Percentiles rank a stretch among this genome's conserved stretches.
phyloP scores from a whole-genome alignment of 30 jellyfish, hydroid and myxozoan genomes.

The Aurelia aurita region DNA sequence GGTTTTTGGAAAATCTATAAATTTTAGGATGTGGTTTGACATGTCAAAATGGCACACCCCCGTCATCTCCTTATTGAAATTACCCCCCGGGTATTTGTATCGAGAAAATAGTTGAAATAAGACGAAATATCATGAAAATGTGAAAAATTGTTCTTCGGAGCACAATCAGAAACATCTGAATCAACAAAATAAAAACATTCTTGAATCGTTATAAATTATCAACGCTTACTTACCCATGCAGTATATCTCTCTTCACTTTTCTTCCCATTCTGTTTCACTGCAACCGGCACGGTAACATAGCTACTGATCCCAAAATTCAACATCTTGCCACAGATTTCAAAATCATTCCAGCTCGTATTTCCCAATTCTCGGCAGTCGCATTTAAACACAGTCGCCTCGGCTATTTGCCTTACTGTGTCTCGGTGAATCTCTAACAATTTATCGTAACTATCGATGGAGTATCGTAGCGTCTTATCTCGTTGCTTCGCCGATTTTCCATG shows the following conservation, averaged over 20 bases:
- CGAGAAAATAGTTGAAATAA: no score
- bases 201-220: not conserved
- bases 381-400: conserved; percentile 71
- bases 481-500: conserved; percentile 32
- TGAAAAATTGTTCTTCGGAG: no score
- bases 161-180: no score
- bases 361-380: conserved; percentile 73
- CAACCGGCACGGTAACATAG: conserved; percentile 88
- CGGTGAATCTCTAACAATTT: conserved; percentile 80
- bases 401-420: conserved; percentile 79
- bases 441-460: conserved; percentile 79
- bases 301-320: conserved; percentile 75
- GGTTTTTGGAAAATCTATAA: no score
- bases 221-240: conserved; percentile 88
- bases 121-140: no score
- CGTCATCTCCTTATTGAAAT: no score
- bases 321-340: conserved; percentile 72
- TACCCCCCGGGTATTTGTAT: no score
- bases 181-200: no score
- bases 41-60: no score
- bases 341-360: conserved; percentile 71
- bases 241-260: conserved; percentile 47
- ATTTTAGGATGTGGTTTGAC: no score
- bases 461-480: conserved; percentile 33
- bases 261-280: conserved; percentile 24